phyloP scores from a whole-genome alignment of 92 coral and sea anemone species.

The Umimayanthus kanabou region DNA sequence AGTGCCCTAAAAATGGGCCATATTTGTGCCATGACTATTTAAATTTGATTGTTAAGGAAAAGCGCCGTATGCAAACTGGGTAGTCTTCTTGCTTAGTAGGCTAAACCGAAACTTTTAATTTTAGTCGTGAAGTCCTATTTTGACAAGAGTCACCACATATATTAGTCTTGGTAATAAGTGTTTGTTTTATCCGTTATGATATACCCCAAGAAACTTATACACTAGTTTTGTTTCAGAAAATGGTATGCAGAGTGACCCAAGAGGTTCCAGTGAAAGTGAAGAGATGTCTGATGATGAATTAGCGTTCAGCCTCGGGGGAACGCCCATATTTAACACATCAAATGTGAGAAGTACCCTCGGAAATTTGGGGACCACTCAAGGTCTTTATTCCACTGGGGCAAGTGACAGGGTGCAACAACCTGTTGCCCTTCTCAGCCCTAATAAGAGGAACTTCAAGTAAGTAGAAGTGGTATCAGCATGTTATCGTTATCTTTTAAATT shows the following conservation, averaged over 20 bases:
- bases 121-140: too few species aligned
- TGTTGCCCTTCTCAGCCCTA: constrained; percentile 69
- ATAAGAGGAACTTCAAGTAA: constrained; percentile 61
- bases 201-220: not conserved
- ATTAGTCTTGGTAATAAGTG: too few species aligned
- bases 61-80: too few species aligned
- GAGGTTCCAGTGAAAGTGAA: constrained; percentile 56
- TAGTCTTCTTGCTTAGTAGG: too few species aligned
- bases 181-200: too few species aligned
- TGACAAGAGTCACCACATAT: too few species aligned
- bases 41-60: too few species aligned
- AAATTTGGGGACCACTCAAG: constrained; percentile 66
- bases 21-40: too few species aligned
- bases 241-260: constrained; percentile 16
- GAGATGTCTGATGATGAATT: constrained; percentile 84
- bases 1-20: too few species aligned
- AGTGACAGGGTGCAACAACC: constrained; percentile 73
- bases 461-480: not conserved
- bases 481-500: too few species aligned
- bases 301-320: constrained; percentile 75
- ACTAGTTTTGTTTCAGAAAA: constrained; percentile 22
- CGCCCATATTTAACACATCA: constrained; percentile 56
- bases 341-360: constrained; percentile 65
- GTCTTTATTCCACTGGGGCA: constrained; percentile 69
- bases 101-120: too few species aligned